A percentile compares a stretch with the other conserved stretches of the same genome.
Conservation (phyloP, 2,797 vertebrate genomes). For the Hylomyscus alleni region DNA sequence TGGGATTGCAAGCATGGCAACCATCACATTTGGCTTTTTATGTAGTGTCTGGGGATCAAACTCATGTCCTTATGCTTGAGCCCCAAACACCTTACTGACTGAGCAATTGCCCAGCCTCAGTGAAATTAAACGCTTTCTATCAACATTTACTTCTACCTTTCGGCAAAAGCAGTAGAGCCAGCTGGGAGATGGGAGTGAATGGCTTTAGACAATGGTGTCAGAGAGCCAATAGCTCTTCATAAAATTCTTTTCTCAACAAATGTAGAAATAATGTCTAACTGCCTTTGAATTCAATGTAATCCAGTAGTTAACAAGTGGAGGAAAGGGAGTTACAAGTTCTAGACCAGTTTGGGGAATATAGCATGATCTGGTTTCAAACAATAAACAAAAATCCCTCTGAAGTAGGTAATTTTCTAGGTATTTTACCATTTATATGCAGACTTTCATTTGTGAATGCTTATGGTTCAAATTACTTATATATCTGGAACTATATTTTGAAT, state of each 20-base stretch:
- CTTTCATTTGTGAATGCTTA: not conserved
- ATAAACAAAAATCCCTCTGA: not conserved
- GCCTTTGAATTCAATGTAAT: not conserved
- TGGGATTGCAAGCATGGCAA: not conserved
- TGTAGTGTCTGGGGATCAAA: not conserved
- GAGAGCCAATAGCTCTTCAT: not conserved
- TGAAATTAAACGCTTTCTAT: not conserved
- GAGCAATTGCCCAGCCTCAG: not conserved
- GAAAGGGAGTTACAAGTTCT: not conserved
- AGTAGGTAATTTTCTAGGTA: not conserved
- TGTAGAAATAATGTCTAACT: not conserved
- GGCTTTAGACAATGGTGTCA: not conserved
- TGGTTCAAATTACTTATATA: not conserved
- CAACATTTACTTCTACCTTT: not conserved
- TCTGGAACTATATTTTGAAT: not conserved
- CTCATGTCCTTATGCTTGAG: not conserved
- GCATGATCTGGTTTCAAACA: not conserved
- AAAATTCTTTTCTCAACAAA: not conserved
- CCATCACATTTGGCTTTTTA: not conserved
- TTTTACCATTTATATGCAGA: not conserved
- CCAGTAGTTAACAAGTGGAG: not conserved
- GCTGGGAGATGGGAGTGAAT: no score
- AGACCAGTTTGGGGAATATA: not conserved
- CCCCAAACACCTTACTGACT: not conserved
- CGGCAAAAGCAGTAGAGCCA: not conserved